A percentile compares a stretch with the other conserved stretches of the same genome.
Conservation (phyloP, 2,113 vertebrate genomes). For the Neolamprologus devosi region DNA sequence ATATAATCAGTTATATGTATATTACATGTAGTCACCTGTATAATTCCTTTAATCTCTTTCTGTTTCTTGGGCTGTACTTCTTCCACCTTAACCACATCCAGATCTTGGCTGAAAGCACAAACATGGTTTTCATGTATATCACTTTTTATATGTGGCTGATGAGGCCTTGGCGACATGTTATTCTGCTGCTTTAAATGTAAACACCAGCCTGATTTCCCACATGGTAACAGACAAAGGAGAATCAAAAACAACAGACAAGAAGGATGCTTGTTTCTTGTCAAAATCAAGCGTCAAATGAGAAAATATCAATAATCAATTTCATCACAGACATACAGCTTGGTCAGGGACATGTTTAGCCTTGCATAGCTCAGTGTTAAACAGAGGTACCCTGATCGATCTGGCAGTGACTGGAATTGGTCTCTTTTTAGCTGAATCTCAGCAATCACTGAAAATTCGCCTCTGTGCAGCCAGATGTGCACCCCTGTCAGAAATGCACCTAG, state of each 20-base stretch:
- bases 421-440: not conserved
- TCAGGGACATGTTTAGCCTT: not conserved
- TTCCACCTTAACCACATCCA: not conserved
- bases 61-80: not conserved
- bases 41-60: not conserved
- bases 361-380: not conserved
- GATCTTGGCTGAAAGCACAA: not conserved
- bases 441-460: not conserved
- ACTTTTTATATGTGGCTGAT: not conserved
- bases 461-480: not conserved
- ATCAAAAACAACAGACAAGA: not conserved
- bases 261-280: not conserved
- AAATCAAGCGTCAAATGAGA: not conserved
- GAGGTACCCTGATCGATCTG: not conserved
- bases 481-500: not conserved
- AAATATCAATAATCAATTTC: not conserved
- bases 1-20: not conserved
- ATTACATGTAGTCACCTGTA: not conserved
- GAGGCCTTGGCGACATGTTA: not conserved
- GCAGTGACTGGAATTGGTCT: not conserved
- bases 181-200: not conserved
- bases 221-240: not conserved
- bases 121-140: not conserved
- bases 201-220: not conserved
- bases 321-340: not conserved